phyloP scores from a whole-genome alignment of 2,113 vertebrate species.

The Pristiophorus japonicus region DNA sequence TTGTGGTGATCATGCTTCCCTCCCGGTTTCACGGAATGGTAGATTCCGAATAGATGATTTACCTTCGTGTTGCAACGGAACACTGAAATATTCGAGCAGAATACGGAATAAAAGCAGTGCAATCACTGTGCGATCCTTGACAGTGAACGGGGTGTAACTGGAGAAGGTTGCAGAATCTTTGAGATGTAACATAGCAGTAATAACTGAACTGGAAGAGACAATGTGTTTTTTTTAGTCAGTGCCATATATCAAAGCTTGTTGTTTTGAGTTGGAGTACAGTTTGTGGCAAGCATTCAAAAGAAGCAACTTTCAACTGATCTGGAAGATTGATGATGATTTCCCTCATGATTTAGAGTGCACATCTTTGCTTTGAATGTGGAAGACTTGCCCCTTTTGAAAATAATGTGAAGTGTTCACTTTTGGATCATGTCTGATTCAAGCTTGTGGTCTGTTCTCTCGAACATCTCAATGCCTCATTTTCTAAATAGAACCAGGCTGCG shows the following conservation, averaged over 20 bases:
- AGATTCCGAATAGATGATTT: constrained; percentile 29
- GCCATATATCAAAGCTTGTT: neutral
- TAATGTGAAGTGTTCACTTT: constrained; percentile 44
- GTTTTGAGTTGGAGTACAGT: constrained; percentile 11
- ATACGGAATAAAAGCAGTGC: neutral
- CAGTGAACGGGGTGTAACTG: neutral
- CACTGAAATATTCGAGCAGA: neutral
- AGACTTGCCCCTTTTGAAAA: neutral
- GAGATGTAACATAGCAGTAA: neutral
- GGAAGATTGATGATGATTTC: neutral
- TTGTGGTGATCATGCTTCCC: neutral
- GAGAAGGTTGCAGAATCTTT: neutral
- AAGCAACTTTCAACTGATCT: neutral
- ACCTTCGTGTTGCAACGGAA: neutral
- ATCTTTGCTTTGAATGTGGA: neutral
- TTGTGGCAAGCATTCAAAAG: neutral
- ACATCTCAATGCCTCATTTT: constrained; percentile 81
- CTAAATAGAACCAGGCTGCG: constrained; percentile 75
- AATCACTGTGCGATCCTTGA: neutral
- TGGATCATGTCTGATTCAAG: constrained; percentile 75
- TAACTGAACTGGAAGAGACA: neutral
- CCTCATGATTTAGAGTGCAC: too few species aligned
- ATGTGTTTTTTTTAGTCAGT: neutral
- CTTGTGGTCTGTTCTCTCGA: constrained; percentile 78
- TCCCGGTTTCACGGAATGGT: neutral